These are phyloP conservation scores for Rattus rattus DNA, from an alignment of 2,113 vertebrate species.

Conservation along the genomic window DNA sequence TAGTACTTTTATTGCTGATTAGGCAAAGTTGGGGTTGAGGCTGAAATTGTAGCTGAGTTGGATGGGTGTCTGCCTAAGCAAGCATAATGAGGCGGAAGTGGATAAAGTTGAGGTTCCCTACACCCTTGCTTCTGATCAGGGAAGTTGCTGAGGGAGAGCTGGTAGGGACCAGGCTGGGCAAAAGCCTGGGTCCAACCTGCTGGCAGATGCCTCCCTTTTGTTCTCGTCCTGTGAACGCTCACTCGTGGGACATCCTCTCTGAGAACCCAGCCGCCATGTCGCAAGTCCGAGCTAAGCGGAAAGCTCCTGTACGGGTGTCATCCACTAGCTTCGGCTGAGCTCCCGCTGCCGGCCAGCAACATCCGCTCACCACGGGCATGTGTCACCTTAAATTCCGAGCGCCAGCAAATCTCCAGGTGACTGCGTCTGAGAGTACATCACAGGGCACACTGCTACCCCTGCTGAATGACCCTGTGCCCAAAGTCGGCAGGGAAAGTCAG, in stretches of 20 bases:
- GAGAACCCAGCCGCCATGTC: background rate
- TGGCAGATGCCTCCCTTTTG: background rate
- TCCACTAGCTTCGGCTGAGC: background rate
- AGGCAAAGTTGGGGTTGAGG: background rate
- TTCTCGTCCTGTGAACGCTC: background rate
- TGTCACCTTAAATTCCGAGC: rapidly evolving
- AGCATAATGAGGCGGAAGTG: background rate
- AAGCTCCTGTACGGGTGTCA: background rate
- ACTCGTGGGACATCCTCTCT: background rate
- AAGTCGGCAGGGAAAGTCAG: background rate
- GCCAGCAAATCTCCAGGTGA: background rate
- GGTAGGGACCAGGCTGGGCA: background rate
- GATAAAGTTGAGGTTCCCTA: background rate
- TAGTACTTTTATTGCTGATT: background rate
- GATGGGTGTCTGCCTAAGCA: background rate
- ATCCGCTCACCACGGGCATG: too few species aligned
- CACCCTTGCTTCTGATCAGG: too few species aligned
- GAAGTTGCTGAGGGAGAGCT: too few species aligned
- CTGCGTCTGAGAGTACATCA: background rate
- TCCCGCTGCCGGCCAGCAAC: background rate
- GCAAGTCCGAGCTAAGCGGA: background rate
- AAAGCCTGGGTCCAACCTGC: background rate
- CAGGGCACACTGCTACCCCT: background rate
- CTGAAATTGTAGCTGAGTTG: background rate
- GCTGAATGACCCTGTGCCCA: background rate